Percentiles rank a stretch among this genome's conserved stretches.
Conservation (phyloP, 2,113 vertebrate genomes). For the rat (Rattus norvegicus) region DNA sequence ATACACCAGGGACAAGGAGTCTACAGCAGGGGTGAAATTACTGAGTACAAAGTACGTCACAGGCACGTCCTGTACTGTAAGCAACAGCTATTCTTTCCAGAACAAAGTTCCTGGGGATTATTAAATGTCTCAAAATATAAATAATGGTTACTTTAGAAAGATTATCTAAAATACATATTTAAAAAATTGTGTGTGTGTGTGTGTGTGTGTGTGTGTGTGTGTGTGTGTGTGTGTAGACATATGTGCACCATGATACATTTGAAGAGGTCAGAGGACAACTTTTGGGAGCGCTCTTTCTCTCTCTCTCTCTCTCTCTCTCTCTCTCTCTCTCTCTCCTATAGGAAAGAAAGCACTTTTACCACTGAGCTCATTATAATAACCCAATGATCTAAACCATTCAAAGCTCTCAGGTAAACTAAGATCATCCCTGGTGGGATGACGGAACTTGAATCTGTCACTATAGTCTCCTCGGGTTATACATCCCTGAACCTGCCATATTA, state of each 20-base stretch:
- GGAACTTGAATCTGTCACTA: background rate
- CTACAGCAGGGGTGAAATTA: background rate
- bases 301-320: background rate
- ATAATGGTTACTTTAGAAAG: slow-evolving; percentile 9
- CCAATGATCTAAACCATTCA: background rate
- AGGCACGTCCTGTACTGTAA: slow-evolving; percentile 24
- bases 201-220: background rate
- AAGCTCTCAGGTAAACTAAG: background rate
- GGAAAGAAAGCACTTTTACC: background rate
- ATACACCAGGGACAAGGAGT: background rate
- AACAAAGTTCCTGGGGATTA: slow-evolving; percentile 49
- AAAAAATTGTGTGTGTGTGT: background rate
- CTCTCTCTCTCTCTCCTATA: background rate
- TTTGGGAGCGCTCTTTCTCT: background rate
- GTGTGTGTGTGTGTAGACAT: background rate
- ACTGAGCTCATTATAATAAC: background rate
- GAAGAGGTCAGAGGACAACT: background rate
- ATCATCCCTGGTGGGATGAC: background rate
- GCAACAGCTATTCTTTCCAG: slow-evolving; percentile 45
- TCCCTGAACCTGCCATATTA: background rate
- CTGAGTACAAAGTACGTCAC: background rate
- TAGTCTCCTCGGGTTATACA: background rate
- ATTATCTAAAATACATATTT: background rate
- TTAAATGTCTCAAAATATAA: slow-evolving; percentile 61
- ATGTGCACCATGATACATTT: background rate